phyloP scores from a whole-genome alignment of 2,888 invertebrate species.

The Agrilus mali region DNA sequence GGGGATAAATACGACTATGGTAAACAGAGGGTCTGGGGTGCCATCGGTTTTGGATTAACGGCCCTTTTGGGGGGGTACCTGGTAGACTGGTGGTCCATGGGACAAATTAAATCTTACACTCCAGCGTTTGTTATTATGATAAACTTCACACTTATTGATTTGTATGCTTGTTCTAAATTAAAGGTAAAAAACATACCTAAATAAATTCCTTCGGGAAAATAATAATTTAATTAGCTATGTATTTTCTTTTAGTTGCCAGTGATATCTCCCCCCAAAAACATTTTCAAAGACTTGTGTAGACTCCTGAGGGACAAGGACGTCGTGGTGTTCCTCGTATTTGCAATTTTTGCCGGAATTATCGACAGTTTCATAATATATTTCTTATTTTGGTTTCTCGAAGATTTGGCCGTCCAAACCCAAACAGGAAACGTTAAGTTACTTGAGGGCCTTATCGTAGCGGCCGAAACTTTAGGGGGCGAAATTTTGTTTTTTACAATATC shows the following conservation, averaged over 20 bases:
- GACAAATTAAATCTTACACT: conserved; percentile 44
- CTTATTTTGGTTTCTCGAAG: conserved; percentile 74
- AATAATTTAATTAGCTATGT: conserved; percentile 3
- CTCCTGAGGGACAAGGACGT: conserved; percentile 53
- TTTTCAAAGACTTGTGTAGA: conserved; percentile 50
- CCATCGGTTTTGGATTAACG: conserved; percentile 64
- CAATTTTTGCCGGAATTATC: conserved; percentile 61
- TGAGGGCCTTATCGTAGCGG: conserved; percentile 68
- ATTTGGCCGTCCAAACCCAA: conserved; percentile 50
- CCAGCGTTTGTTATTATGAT: conserved; percentile 60
- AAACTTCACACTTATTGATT: conserved; percentile 49
- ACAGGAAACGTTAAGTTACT: conserved; percentile 59
- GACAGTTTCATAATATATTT: conserved; percentile 74
- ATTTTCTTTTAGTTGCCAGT: conserved; percentile 47
- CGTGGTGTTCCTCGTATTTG: conserved; percentile 56
- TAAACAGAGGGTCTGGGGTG: conserved; percentile 71
- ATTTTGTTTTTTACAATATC: conserved; percentile 63
- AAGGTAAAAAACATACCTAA: conserved; percentile 33
- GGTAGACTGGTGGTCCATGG: conserved; percentile 51
- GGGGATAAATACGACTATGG: conserved; percentile 64
- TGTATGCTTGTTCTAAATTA: conserved; percentile 51
- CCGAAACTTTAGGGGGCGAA: conserved; percentile 68
- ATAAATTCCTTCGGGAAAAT: not conserved
- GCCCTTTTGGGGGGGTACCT: conserved; percentile 59
- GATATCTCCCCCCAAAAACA: conserved; percentile 52